Evolutionary conservation across 2,888 invertebrate genomes (phyloP).

Genomic region (Sinelater perroti): DNA sequence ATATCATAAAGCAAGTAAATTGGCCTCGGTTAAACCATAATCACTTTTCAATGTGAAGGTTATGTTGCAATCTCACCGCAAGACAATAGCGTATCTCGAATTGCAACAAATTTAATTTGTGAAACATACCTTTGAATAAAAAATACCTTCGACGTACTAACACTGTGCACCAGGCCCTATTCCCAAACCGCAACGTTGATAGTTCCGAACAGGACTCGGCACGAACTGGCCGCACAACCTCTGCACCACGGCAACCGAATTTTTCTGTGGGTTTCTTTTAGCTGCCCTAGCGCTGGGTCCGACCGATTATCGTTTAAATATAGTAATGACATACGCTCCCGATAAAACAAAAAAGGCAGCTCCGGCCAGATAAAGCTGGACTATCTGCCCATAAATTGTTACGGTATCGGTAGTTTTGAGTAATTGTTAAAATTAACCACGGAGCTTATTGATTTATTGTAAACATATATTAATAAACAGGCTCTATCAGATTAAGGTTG

Average conservation of each 20-base stretch:
- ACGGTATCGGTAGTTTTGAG: neutral
- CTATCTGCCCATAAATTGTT: conserved; percentile 9
- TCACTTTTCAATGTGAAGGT: too few relatives aligned
- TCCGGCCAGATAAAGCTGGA: conserved; percentile 5
- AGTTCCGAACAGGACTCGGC: too few relatives aligned
- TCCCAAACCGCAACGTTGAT: too few relatives aligned
- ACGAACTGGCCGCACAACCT: neutral
- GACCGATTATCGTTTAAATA: conserved; percentile 12
- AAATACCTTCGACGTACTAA: neutral
- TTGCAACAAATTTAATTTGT: too few relatives aligned
- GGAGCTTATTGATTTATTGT: neutral
- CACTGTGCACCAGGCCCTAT: too few relatives aligned
- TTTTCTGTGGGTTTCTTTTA: neutral
- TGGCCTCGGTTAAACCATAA: too few relatives aligned
- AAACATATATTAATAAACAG: too few relatives aligned
- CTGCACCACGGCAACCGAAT: neutral
- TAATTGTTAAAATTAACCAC: conserved; percentile 11
- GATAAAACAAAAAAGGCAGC: conserved; percentile 15
- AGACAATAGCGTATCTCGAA: too few relatives aligned
- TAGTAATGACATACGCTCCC: conserved; percentile 15
- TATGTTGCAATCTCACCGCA: too few relatives aligned
- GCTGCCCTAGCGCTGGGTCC: neutral
- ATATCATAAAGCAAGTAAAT: too few relatives aligned
- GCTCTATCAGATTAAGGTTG: too few relatives aligned
- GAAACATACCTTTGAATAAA: neutral